Evolutionary conservation across 2,797 vertebrate genomes (phyloP).

Genomic region (Anableps anableps): DNA sequence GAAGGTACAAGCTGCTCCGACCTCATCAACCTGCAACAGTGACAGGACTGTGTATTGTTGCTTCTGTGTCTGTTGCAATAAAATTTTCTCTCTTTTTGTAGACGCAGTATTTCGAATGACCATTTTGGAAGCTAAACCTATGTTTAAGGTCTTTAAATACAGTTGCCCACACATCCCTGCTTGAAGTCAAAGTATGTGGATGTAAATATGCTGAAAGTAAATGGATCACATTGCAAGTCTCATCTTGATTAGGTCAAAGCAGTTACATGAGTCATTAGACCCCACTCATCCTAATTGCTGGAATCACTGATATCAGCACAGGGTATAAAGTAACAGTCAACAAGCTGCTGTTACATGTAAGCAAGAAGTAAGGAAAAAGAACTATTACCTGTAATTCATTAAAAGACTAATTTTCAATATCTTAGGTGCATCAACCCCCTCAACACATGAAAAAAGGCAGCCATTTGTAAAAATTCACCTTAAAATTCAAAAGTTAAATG

Average conservation of each 20-base stretch:
- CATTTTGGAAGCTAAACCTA: not conserved
- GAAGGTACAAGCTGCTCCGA: not conserved
- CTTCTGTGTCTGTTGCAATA: not conserved
- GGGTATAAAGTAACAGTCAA: constrained; percentile 4
- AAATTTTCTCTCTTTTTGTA: not conserved
- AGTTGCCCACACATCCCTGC: not conserved
- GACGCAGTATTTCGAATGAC: not conserved
- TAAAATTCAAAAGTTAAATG: not conserved
- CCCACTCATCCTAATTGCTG: constrained; percentile 4
- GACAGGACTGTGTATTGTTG: not conserved
- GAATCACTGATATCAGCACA: not conserved
- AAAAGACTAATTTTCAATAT: not conserved
- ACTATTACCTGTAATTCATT: not conserved
- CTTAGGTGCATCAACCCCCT: not conserved
- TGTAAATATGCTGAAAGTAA: constrained; percentile 8
- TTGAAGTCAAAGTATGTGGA: constrained; percentile 4
- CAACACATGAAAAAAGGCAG: no score
- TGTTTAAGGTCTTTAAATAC: not conserved
- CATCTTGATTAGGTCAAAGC: constrained; percentile 10
- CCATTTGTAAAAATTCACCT: no score
- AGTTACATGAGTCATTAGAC: constrained; percentile 12
- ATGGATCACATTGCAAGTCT: not conserved
- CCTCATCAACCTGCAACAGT: not conserved
- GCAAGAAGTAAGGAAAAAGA: not conserved
- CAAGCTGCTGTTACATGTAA: constrained; percentile 1